Conservation (phyloP, 2,113 vertebrate genomes). For the Dryoscopus gambensis region DNA sequence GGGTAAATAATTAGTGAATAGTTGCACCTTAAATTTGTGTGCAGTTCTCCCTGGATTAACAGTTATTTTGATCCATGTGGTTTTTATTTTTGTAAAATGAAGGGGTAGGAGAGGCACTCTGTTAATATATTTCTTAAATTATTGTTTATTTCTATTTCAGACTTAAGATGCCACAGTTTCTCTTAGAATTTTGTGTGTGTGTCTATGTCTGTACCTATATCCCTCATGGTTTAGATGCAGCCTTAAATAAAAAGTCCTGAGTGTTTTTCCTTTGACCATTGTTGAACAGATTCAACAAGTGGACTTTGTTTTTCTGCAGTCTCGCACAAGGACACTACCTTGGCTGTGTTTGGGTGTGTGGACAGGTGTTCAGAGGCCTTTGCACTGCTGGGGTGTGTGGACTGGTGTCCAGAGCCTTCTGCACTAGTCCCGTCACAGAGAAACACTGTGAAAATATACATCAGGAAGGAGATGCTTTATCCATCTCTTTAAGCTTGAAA, state of each 20-base stretch:
- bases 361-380: not conserved
- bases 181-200: not conserved
- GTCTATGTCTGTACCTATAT: not conserved
- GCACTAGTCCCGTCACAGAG: not conserved
- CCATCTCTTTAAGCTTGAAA: not conserved
- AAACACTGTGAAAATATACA: not conserved
- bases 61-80: not conserved
- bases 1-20: not conserved
- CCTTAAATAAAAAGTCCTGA: not conserved
- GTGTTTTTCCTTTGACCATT: not conserved
- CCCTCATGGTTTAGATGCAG: not conserved
- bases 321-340: rapidly evolving
- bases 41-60: not conserved
- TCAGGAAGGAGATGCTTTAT: not conserved
- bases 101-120: not conserved
- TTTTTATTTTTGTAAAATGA: not conserved
- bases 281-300: not conserved
- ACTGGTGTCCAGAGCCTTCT: not conserved
- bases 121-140: not conserved
- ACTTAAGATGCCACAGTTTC: not conserved
- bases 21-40: not conserved
- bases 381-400: not conserved
- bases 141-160: not conserved
- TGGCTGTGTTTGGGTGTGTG: not conserved
- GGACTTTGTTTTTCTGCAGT: not conserved